Base-by-base conservation (phyloP, 2,888 invertebrate genomes). In the Camptogramma bilineatum region DNA sequence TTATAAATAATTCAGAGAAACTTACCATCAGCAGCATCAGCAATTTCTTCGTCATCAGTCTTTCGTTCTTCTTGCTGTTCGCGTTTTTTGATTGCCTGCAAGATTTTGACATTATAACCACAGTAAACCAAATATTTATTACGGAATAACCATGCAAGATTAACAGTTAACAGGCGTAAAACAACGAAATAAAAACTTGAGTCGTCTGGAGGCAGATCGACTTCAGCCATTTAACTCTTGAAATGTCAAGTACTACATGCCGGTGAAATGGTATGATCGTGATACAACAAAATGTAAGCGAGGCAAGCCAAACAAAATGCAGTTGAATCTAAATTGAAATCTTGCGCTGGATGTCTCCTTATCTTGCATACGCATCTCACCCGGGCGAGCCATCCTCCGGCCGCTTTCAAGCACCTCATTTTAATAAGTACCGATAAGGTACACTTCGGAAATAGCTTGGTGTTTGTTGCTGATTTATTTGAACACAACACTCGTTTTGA, bases 381-480 rank as follows among this genome's bases (percentile, higher is more conserved):
- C 91, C 93, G 90, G 76, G 92, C 87, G 73, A 92, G 86, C 93
- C 92, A 93, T 88, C 90, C 92, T 87, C 93, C 88, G 68, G 93
- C 91, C 72, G 87, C 86, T 88, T 88, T 91, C 84, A 93, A 89
- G 79, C 92, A 92, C 90, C 91, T 90, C 92, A 93, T 93, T 88
- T 84, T 87, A 86, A 83, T 85, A 84, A 81, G 80, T 79, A 78
- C 75, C 74, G 78, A 81, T 82, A 85, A 80, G 78, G 80, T 74
- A 77, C 83, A 83, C 82, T 83, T 79, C 73, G 79, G 74, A 74
- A 78, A 79, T 76, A 71, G 74, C 71, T 72, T 71, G 81, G 74
- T 80, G 78, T 82, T 81, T 79, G 79, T 82, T 79, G 78, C 73
- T 77, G 83, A 84, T 86, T 83, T 84, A 84, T 86, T 85, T 64